Evolutionary conservation across 2,113 vertebrate species (phyloP), one percentile per base, ranked within the genome.

Genomic region (Corydoras sp.): DNA sequence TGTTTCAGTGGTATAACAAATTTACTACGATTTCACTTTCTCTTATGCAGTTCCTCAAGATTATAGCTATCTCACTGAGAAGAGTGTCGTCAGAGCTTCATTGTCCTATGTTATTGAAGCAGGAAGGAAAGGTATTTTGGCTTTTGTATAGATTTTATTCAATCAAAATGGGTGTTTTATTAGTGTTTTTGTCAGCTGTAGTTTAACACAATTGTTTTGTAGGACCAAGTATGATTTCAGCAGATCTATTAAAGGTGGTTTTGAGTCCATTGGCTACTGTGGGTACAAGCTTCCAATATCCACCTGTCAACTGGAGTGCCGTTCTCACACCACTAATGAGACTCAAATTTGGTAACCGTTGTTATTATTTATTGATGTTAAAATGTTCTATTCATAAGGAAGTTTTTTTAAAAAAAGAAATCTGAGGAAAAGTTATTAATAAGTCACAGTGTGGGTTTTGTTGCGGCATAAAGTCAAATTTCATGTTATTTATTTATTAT

Each of bases 291-390:
- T 85, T 91, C 83, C 95, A 96, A 79, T 99, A 91, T 78, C 97
- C 97, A 6, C 95, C 96, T 58, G 84, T 93, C 69, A 98, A 98
- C 83, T 98, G 95, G 95, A 92, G 90, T 5, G 85, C 91, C 0
- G 70, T 95, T 62, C 91, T 99, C 66, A 93, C 94, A 60, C 93
- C 96, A 66, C 88, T 98, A 50, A 95, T 98, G 93, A 93, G 97
- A 32, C 88, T 98, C 12, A 87, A 92, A 80, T 98, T 98, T 43
- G 94, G 97, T 97, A 88, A 89, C 58, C 9, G 35, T 43, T 43
- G 35, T 24, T 24, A 24, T 24, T 24, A 24, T 24, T 24, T 24
- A 24, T 24, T 24, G 18, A 24, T 24, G 18, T 43, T 43, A 43
- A 43, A 1, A 43, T 43, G 35, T 43, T 43, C 35, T 43, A 43